Conservation (phyloP, 2,113 vertebrate genomes). For the Raja brachyura region DNA sequence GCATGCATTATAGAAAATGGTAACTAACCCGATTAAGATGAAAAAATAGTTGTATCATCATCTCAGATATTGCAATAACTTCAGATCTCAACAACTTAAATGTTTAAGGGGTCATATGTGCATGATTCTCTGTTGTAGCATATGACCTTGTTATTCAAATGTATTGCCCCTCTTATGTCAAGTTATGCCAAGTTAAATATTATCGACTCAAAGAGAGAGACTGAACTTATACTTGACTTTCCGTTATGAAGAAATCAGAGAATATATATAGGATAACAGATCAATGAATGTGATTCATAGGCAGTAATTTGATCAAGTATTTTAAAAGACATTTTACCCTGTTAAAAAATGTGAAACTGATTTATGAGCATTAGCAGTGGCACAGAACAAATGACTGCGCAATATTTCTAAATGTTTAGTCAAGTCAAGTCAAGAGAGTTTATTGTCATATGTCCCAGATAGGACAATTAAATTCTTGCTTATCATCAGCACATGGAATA, state of each 20-base stretch:
- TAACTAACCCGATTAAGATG: not conserved
- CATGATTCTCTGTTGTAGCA: not conserved
- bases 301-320: not conserved
- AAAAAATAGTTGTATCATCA: not conserved
- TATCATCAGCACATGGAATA: no score
- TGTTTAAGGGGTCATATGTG: not conserved
- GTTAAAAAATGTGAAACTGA: not conserved
- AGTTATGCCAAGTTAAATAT: not conserved
- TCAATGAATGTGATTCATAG: not conserved
- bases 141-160: not conserved
- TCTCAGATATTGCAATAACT: not conserved
- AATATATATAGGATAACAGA: not conserved
- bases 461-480: no score
- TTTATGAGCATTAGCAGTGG: not conserved
- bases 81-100: not conserved
- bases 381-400: not conserved
- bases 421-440: no score
- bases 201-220: not conserved
- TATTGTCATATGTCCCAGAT: no score
- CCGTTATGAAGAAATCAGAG: not conserved
- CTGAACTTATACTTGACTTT: conserved; percentile 1
- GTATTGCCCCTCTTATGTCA: not conserved
- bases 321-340: not conserved
- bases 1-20: not conserved
- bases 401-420: not conserved